Conservation (phyloP, 53 echinoderm and acorn worm genomes). For the Paracentrotus lividus region DNA sequence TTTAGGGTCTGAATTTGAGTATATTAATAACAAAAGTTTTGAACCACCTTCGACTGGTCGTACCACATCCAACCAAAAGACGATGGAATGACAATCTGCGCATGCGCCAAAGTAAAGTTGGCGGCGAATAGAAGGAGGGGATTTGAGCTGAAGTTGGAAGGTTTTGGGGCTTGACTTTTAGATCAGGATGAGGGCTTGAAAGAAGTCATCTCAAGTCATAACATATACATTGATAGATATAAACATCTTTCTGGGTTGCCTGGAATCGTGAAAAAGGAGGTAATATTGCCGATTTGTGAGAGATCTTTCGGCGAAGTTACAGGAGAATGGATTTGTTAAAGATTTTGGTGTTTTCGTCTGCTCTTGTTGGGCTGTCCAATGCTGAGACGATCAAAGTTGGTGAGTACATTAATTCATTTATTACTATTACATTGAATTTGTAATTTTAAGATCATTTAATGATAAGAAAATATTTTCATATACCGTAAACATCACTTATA, state of each 20-base stretch:
- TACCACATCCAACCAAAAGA: background rate
- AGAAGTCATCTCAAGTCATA: constrained; percentile 10
- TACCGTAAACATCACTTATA: background rate
- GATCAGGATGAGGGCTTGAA: background rate
- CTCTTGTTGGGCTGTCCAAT: background rate
- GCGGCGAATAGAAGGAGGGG: constrained; percentile 22
- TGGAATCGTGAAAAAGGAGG: background rate
- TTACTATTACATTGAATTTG: too few species aligned
- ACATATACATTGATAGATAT: background rate
- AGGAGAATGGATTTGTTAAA: constrained; percentile 20
- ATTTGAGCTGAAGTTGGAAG: background rate
- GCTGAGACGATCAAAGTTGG: constrained; percentile 22
- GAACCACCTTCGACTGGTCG: background rate
- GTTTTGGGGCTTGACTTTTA: constrained; percentile 30
- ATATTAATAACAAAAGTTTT: constrained; percentile 32
- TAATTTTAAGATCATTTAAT: too few species aligned
- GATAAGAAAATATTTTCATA: background rate
- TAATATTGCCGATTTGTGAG: background rate
- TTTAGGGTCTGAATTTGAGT: constrained; percentile 45
- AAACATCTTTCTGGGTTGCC: background rate
- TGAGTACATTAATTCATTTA: background rate
- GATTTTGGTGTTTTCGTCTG: constrained; percentile 1
- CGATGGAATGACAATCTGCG: background rate
- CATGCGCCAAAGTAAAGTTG: constrained; percentile 46
- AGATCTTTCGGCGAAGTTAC: constrained; percentile 1